Evolutionary conservation across 2,888 invertebrate species (phyloP), one percentile per base, ranked within the genome.

Genomic region (Cataglyphis altisquamis): DNA sequence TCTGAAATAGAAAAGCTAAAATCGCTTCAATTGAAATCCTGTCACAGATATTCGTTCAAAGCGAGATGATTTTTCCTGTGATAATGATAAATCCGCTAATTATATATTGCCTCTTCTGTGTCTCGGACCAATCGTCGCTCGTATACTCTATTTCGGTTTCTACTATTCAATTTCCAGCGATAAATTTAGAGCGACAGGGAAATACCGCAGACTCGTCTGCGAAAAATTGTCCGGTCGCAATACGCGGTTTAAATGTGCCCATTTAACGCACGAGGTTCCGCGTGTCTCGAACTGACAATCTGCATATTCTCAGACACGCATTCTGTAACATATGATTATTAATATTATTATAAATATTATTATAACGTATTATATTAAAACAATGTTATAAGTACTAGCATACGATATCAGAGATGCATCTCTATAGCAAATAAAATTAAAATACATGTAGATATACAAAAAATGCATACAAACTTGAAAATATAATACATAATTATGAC

Each of bases 111-210:
- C n/a, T 52, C 52, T 52, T 52, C 52, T 52, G 18, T 48, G 6
- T 18, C 18, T n/a, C 2, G 48, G 18, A 52, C 45, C n/a, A n/a
- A 52, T 0, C 48, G 15, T 75, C 45, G 18, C 48, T 78, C 55
- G 77, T 57, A 8, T 57, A 8, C 8, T 63, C 80, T 88, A 89
- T 89, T 89, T 84, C 66, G n/a, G n/a, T 15, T 52, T 41, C 77
- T 83, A 70, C 60, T 84, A 87, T 88, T 86, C 80, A 88, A 80
- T 85, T 80, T 88, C 70, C 75, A 64, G 39, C 32, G 77, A 12
- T 85, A 89, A 86, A 84, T 86, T 87, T 89, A 86, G 89, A 88
- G 67, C 72, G 83, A 67, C 45, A 25, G 57, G 12, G 39, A 78
- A 41, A 77, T 36, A 32, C 29, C 25, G 29, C 45, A 48, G 45